phyloP scores from a whole-genome alignment of 2,888 invertebrate genomes.

The Achlya flavicornis region DNA sequence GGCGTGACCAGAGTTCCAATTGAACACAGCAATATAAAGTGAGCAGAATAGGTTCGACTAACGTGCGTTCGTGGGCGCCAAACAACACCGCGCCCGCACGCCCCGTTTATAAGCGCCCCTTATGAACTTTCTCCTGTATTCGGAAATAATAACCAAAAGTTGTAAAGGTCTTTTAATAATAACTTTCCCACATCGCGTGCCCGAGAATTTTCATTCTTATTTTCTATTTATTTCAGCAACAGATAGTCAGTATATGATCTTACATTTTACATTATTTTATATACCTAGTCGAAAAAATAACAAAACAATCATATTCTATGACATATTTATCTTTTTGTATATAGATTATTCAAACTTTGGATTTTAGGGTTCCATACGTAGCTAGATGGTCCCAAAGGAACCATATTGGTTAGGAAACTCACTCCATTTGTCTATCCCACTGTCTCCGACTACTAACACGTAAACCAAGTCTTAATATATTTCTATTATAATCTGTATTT shows the following conservation, averaged over 20 bases:
- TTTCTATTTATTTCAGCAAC: slow-evolving; percentile 17
- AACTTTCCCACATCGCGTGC: slow-evolving; percentile 57
- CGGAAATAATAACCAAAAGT: slow-evolving; percentile 61
- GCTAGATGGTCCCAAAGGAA: too few species aligned
- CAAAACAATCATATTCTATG: too few species aligned
- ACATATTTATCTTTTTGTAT: too few species aligned
- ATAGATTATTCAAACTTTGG: too few species aligned
- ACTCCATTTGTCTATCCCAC: too few species aligned
- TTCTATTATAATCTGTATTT: too few species aligned
- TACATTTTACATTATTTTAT: neutral
- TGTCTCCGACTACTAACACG: too few species aligned
- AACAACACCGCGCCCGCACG: slow-evolving; percentile 23
- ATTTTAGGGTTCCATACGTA: too few species aligned
- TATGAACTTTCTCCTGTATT: slow-evolving; percentile 54
- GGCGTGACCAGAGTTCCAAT: slow-evolving; percentile 51
- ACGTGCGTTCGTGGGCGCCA: slow-evolving; percentile 8
- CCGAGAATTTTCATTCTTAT: slow-evolving; percentile 18
- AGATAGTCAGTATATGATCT: slow-evolving; percentile 12
- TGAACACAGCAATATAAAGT: slow-evolving; percentile 51
- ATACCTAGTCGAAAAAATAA: neutral
- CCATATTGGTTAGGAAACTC: too few species aligned
- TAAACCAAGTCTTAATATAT: too few species aligned
- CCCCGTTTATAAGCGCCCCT: slow-evolving; percentile 46
- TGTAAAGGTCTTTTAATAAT: slow-evolving; percentile 61
- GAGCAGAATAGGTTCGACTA: slow-evolving; percentile 21